These are phyloP conservation scores for Corynorhinus townsendii DNA, from an alignment of 2,113 vertebrate species.

Conservation along the genomic window DNA sequence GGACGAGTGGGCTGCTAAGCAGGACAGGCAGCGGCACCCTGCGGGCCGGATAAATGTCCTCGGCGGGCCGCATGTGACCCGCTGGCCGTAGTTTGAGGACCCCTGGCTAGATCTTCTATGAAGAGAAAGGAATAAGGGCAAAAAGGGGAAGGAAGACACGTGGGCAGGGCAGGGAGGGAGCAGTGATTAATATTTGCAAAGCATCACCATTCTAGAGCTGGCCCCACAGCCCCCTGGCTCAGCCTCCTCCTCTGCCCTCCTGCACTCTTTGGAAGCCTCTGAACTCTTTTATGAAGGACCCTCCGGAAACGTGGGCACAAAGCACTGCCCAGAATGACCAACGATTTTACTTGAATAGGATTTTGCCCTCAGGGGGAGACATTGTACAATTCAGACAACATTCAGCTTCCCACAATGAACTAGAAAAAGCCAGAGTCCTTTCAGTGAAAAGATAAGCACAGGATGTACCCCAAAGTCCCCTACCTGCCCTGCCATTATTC, in stretches of 20 bases:
- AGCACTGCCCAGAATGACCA: neutral
- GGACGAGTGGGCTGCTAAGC: no score
- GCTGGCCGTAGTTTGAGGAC: no score
- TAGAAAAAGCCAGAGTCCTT: neutral
- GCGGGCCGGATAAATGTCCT: no score
- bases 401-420: neutral
- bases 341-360: neutral
- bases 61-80: no score
- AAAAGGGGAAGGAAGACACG: neutral
- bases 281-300: neutral
- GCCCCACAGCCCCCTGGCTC: neutral
- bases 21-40: no score
- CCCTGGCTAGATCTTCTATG: neutral
- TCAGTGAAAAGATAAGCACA: neutral
- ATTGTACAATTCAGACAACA: neutral
- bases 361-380: neutral
- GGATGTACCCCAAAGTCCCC: neutral
- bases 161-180: neutral
- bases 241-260: neutral
- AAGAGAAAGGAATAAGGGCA: neutral
- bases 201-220: neutral
- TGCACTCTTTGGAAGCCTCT: neutral
- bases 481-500: neutral
- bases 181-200: neutral
- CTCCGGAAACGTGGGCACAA: neutral